Evolutionary conservation across 2,113 vertebrate species (phyloP).

Genomic region (Ceuthmochares aereus): DNA sequence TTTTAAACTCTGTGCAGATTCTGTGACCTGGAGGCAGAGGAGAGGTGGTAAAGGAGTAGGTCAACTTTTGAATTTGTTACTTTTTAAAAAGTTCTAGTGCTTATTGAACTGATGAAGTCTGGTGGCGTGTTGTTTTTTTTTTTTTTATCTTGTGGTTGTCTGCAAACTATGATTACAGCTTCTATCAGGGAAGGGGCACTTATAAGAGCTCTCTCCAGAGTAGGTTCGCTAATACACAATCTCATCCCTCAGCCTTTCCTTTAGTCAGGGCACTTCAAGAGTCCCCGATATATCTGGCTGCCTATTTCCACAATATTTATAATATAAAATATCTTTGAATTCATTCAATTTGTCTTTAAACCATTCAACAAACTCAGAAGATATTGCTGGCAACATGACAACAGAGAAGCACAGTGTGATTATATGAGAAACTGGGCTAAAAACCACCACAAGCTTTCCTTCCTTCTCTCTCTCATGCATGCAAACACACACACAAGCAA

Average conservation of each 20-base stretch:
- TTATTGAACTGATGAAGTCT: neutral
- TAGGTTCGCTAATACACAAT: neutral
- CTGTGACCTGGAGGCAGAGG: neutral
- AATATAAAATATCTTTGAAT: neutral
- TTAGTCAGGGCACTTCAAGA: neutral
- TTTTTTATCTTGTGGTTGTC: neutral
- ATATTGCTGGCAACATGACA: neutral
- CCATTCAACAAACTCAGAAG: neutral
- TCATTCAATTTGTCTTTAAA: neutral
- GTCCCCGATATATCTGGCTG: neutral
- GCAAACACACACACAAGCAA: neutral
- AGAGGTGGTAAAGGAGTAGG: neutral
- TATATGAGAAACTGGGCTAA: neutral
- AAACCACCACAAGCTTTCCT: neutral
- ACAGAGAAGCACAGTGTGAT: neutral
- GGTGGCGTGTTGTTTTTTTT: neutral
- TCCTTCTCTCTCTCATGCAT: neutral
- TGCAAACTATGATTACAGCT: constrained; percentile 13
- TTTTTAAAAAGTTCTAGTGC: neutral
- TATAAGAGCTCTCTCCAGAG: neutral
- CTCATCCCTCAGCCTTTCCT: neutral
- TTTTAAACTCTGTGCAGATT: constrained; percentile 9
- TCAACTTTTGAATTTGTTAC: neutral
- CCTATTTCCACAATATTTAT: neutral
- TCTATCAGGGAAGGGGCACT: neutral